phyloP scores from a whole-genome alignment of 2,113 vertebrate genomes.

The Naja naja region DNA sequence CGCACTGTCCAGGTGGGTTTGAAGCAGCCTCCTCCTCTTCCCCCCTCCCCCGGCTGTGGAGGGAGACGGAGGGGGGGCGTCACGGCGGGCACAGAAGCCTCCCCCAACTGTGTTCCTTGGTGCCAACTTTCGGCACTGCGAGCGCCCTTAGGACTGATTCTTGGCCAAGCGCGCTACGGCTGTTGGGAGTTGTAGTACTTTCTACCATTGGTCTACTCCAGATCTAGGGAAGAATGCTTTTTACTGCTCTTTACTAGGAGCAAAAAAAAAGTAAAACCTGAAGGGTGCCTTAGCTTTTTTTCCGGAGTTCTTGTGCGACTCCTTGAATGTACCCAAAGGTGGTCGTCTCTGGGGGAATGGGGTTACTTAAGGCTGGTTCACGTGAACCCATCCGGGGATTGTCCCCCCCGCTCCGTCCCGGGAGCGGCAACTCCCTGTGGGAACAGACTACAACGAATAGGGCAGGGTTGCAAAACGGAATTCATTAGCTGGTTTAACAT shows the following conservation, averaged over 20 bases:
- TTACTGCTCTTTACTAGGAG: not conserved
- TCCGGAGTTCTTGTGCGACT: not conserved
- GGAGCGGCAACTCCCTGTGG: not conserved
- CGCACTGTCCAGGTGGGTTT: constrained; percentile 85
- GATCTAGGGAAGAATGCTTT: too few species aligned
- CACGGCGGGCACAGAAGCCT: not conserved
- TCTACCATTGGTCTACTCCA: not conserved
- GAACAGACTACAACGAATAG: not conserved
- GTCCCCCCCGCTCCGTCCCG: not conserved
- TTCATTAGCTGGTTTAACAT: not conserved
- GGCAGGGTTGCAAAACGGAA: not conserved
- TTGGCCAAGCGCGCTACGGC: not conserved
- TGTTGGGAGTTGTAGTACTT: not conserved
- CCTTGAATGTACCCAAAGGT: not conserved
- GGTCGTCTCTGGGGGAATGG: not conserved
- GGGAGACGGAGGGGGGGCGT: not conserved
- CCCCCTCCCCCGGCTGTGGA: not conserved
- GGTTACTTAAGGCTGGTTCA: not conserved
- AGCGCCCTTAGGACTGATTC: not conserved
- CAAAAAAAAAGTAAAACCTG: not conserved
- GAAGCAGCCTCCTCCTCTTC: not conserved
- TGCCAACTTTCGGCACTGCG: not conserved
- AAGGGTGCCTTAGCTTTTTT: too few species aligned
- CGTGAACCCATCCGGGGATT: not conserved
- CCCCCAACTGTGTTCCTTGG: not conserved